Base-by-base conservation (phyloP, 2,888 invertebrate genomes). In the Catotricha subobsoleta region DNA sequence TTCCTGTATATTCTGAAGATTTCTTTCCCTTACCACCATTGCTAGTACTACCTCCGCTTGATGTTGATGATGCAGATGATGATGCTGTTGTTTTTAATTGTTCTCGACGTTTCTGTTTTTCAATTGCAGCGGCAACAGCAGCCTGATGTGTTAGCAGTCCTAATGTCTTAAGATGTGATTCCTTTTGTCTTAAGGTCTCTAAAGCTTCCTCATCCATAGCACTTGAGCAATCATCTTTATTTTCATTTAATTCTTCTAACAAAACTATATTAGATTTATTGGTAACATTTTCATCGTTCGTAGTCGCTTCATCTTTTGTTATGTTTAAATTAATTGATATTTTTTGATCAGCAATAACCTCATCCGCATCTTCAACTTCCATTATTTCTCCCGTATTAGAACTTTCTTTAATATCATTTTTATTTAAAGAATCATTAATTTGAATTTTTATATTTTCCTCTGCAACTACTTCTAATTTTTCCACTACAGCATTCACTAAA, bases 91-190 rank as follows among this genome's bases (percentile, higher is more conserved):
- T 5, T 29, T 20, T 28, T 13, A 40, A 21, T 33, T 53, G 54
- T 45, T 59, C 57, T 13, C 62, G 71, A 39, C 71, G 67, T 45
- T 67, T 68, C 15, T 67, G 56, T 42, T 69, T 69, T 43, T 69
- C 70, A 33, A 69, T 68, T 49, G 71, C 74, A 2, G 74, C 73
- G 51, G 76, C 74, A 47, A 79, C 78, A 0, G 80, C 80, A 7
- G 76, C 80, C 51, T 78, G 74, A 50, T 78, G 69, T 1, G 82
- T 81, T 25, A 81, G 67, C 35, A 86, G 56, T 0, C 86, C 86
- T 25, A 86, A 61, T 7, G 80, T 74, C 51, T 80, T 69, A 2
- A 86, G 57, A 34, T 84, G 76, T 38, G 72, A 74, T 50, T 82
- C 82, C 52, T 86, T 84, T 31, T 43, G 38, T 12, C n/a, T 27